Evolutionary conservation across 2,797 vertebrate species (phyloP).

Genomic region (Orestias chungarensis): DNA sequence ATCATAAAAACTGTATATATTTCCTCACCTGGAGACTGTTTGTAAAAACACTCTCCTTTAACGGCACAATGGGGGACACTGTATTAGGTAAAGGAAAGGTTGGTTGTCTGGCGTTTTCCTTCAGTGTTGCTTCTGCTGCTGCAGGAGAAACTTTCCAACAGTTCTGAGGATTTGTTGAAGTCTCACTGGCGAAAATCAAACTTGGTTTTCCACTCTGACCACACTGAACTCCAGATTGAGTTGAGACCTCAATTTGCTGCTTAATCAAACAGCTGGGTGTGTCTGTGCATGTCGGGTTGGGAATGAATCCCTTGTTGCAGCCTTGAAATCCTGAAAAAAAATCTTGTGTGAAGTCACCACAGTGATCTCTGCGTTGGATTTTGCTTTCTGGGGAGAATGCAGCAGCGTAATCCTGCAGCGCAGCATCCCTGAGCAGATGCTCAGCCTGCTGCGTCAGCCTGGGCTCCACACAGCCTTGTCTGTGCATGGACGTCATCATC

Average conservation of each 20-base stretch:
- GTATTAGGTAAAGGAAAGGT: not conserved
- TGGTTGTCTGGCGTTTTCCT: slow-evolving; percentile 36
- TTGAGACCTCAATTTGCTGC: slow-evolving; percentile 36
- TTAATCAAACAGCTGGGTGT: slow-evolving; percentile 2
- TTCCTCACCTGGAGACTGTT: slow-evolving; percentile 44
- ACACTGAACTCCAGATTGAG: not conserved
- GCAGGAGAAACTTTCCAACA: slow-evolving; percentile 11
- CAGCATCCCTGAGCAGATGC: slow-evolving; percentile 72
- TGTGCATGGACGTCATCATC: slow-evolving; percentile 70
- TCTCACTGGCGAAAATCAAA: slow-evolving; percentile 5
- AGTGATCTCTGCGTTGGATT: slow-evolving; percentile 9
- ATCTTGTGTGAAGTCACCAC: slow-evolving; percentile 7
- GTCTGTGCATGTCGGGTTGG: slow-evolving; percentile 8
- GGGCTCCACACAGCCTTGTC: slow-evolving; percentile 47
- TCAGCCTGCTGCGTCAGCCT: slow-evolving; percentile 68
- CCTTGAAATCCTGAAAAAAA: slow-evolving; percentile 41
- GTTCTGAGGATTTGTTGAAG: slow-evolving; percentile 15
- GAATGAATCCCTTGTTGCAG: slow-evolving; percentile 3
- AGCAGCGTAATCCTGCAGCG: slow-evolving; percentile 73
- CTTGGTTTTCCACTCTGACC: slow-evolving; percentile 3
- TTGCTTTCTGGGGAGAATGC: slow-evolving; percentile 57
- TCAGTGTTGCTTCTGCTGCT: not conserved
- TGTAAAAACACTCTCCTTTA: slow-evolving; percentile 14
- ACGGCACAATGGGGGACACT: slow-evolving; percentile 17
- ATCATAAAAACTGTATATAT: not conserved